These are phyloP conservation scores for Dicaeum eximium DNA, from an alignment of 2,113 vertebrate species.

Conservation along the genomic window DNA sequence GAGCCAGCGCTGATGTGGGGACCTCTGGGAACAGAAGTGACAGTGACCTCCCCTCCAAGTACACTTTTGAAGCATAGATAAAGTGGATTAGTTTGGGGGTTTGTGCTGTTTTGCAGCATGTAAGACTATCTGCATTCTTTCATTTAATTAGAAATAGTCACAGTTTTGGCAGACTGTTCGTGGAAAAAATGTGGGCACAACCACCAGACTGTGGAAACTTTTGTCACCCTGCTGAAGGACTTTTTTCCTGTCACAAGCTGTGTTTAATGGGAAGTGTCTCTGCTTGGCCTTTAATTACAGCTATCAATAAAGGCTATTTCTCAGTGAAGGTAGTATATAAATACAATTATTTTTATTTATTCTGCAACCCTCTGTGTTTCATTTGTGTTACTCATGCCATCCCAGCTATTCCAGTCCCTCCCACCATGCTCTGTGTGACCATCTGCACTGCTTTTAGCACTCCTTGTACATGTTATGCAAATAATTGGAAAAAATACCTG, in stretches of 20 bases:
- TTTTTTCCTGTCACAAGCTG: not conserved
- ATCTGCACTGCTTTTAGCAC: not conserved
- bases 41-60: not conserved
- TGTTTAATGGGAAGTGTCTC: not conserved
- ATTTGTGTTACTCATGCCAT: not conserved
- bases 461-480: not conserved
- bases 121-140: not conserved
- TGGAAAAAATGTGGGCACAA: not conserved
- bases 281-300: not conserved
- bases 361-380: not conserved
- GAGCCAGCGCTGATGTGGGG: not conserved
- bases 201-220: not conserved
- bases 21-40: not conserved
- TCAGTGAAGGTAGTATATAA: not conserved
- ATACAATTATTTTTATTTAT: not conserved
- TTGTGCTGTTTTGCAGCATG: not conserved
- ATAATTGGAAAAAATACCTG: constrained; percentile 18
- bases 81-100: not conserved
- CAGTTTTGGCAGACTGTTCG: not conserved
- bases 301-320: not conserved
- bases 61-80: not conserved
- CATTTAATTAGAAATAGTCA: not conserved
- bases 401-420: not conserved
- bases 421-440: not conserved
- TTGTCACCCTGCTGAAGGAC: not conserved